Evolutionary conservation across 2,888 invertebrate species (phyloP).

Genomic region (Argynnis bischoffii): DNA sequence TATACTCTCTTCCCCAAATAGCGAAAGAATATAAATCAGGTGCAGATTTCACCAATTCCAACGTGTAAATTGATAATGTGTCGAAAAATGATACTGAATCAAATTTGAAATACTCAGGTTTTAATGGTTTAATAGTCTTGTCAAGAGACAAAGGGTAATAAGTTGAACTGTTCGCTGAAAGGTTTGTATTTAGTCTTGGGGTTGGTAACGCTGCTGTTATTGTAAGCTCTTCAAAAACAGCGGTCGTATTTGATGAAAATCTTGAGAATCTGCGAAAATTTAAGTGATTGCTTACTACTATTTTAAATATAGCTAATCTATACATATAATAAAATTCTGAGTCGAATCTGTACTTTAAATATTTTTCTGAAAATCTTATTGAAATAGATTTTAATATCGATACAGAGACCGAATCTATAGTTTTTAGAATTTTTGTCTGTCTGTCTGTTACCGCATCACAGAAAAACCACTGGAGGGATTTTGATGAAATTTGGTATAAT

Average conservation of each 20-base stretch:
- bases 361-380: too few species aligned
- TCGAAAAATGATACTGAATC: conserved; percentile 37
- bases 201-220: conserved; percentile 71
- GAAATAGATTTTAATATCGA: too few species aligned
- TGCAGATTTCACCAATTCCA: conserved; percentile 49
- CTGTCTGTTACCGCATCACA: too few species aligned
- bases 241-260: conserved; percentile 64
- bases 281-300: neutral
- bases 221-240: conserved; percentile 69
- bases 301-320: too few species aligned
- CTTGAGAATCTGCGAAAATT: conserved; percentile 63
- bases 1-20: conserved; percentile 78
- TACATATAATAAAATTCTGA: too few species aligned
- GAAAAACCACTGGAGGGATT: too few species aligned
- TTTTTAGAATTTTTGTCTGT: too few species aligned
- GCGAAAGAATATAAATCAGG: conserved; percentile 74
- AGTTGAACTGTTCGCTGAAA: conserved; percentile 57
- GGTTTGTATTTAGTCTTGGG: conserved; percentile 46
- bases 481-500: too few species aligned
- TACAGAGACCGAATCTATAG: too few species aligned
- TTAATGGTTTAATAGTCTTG: conserved; percentile 76
- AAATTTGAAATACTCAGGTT: conserved; percentile 57
- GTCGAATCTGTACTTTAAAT: too few species aligned
- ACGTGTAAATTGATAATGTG: conserved; percentile 45
- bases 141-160: conserved; percentile 78